Conservation (phyloP, 2,113 vertebrate genomes). For the Salvelinus namaycush region DNA sequence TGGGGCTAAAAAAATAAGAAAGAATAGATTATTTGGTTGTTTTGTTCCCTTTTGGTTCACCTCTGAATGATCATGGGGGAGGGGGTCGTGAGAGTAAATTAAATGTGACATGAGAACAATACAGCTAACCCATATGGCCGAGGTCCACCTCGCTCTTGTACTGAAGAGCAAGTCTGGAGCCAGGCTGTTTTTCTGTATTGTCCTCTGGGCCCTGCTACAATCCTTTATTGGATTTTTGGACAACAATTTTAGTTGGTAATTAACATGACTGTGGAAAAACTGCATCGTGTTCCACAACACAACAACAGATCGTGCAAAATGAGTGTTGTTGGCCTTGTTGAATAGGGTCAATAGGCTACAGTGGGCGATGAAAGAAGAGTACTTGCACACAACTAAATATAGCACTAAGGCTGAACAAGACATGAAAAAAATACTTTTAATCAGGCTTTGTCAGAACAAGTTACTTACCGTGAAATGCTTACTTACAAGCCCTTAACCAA, state of each 20-base stretch:
- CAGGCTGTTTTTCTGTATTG: neutral
- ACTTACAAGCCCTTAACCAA: no score
- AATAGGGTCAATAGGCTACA: neutral
- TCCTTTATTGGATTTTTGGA: constrained; percentile 8
- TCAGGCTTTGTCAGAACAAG: no score
- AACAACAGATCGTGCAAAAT: neutral
- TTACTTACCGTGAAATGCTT: no score
- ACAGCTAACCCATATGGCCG: neutral
- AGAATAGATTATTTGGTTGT: constrained; percentile 31
- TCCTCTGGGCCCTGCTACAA: neutral
- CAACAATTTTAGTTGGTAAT: constrained; percentile 4
- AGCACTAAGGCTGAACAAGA: neutral
- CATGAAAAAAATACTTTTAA: neutral
- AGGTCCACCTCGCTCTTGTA: constrained; percentile 12
- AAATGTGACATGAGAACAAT: constrained; percentile 67
- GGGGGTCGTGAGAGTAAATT: constrained; percentile 25
- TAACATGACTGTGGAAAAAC: neutral
- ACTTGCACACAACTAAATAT: neutral
- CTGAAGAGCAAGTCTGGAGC: constrained; percentile 11
- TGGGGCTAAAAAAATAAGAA: neutral
- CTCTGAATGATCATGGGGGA: constrained; percentile 40
- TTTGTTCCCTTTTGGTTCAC: constrained; percentile 33
- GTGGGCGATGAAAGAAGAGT: neutral
- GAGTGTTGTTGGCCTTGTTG: neutral
- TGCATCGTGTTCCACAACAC: neutral